Evolutionary conservation across 2,113 vertebrate genomes (phyloP).

Genomic region (Microcebus jonahi): DNA sequence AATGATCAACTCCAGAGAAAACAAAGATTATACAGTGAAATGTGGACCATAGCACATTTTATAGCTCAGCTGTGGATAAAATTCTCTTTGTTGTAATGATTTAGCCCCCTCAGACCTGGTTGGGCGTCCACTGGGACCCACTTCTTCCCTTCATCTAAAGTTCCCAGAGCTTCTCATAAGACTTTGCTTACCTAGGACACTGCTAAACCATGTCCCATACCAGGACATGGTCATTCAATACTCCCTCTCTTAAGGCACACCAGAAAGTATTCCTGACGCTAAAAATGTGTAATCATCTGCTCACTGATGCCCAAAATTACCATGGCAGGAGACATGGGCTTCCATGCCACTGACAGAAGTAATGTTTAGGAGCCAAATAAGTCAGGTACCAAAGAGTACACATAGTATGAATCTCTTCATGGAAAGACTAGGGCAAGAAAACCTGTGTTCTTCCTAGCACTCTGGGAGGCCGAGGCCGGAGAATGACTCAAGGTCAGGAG

Average conservation of each 20-base stretch:
- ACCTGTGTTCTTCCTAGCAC: neutral
- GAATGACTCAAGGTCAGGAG: too few relatives aligned
- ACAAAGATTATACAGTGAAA: neutral
- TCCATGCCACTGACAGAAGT: neutral
- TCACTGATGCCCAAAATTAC: neutral
- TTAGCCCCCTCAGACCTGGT: neutral
- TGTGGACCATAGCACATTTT: rapidly evolving
- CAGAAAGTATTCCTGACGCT: neutral
- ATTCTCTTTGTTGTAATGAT: neutral
- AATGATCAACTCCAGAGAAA: neutral
- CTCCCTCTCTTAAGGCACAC: neutral
- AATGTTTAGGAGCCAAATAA: neutral
- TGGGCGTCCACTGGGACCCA: neutral
- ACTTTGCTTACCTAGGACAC: neutral
- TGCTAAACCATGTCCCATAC: neutral
- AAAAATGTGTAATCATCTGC: neutral
- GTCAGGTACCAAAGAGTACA: neutral
- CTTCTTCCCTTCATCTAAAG: neutral
- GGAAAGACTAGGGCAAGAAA: neutral
- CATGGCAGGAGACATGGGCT: too few relatives aligned
- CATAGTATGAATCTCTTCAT: too few relatives aligned
- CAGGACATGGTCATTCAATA: neutral
- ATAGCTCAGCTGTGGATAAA: neutral
- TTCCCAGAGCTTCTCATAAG: neutral
- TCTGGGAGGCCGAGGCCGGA: too few relatives aligned